These are phyloP conservation scores for Myotis brandtii DNA, from an alignment of 2,113 vertebrate species.

Conservation along the genomic window DNA sequence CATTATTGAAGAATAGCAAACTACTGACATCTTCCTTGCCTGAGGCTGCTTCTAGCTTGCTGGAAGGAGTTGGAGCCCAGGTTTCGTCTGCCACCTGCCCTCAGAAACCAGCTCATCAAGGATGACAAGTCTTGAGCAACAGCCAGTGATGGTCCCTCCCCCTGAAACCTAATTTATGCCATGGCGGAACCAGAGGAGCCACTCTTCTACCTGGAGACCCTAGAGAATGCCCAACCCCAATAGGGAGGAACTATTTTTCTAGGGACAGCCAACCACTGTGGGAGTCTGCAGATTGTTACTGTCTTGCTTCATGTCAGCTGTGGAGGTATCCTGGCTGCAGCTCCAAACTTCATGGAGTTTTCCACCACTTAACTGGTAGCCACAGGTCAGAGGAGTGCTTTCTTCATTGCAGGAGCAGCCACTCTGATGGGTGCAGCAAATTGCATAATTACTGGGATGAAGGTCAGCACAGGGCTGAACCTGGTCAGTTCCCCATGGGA, in stretches of 20 bases:
- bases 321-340: neutral
- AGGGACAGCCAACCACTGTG: neutral
- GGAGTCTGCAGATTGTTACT: neutral
- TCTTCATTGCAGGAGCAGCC: neutral
- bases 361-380: neutral
- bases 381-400: neutral
- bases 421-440: neutral
- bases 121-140: neutral
- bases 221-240: neutral
- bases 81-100: neutral
- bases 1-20: neutral
- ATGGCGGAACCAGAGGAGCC: neutral
- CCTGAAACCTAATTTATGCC: neutral
- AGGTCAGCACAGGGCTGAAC: neutral
- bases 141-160: neutral
- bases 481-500: too few relatives aligned
- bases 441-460: neutral
- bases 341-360: neutral
- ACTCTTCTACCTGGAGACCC: neutral
- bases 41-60: neutral
- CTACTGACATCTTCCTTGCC: neutral
- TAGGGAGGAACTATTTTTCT: neutral
- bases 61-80: neutral
- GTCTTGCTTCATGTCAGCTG: neutral
- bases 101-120: neutral